phyloP scores from a whole-genome alignment of 1,140 invertebrate species.

The Saccostrea glomerata region DNA sequence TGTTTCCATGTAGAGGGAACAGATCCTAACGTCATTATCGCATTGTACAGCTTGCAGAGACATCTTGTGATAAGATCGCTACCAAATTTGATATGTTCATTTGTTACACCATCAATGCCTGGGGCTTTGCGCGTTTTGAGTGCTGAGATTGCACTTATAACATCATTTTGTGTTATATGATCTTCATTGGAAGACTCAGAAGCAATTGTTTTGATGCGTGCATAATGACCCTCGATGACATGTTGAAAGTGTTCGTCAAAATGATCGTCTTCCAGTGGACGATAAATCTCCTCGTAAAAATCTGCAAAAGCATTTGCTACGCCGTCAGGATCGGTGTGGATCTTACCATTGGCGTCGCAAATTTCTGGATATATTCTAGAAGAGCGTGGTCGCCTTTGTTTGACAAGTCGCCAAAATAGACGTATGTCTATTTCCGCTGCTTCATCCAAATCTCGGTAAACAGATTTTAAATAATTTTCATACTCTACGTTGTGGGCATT shows the following conservation, averaged over 20 bases:
- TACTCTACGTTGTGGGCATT: not conserved
- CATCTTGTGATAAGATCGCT: not conserved
- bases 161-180: slow-evolving; percentile 24
- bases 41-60: not conserved
- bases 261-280: no score
- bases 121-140: slow-evolving; percentile 29
- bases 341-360: not conserved
- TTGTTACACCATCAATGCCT: slow-evolving; percentile 27
- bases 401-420: no score
- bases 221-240: no score
- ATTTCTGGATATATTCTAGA: no score
- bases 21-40: not conserved
- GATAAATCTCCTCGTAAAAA: no score
- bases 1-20: slow-evolving; percentile 25
- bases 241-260: no score
- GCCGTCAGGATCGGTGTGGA: not conserved
- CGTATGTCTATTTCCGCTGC: no score
- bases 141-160: not conserved
- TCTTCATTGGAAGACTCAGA: no score
- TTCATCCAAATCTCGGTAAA: no score
- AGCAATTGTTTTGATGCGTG: no score
- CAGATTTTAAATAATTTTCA: slow-evolving; percentile 12
- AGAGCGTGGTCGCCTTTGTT: no score
- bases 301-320: slow-evolving; percentile 19
- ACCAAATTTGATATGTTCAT: not conserved